Evolutionary conservation across 2,797 vertebrate genomes (phyloP).

Genomic region (Enteromius thamalakanensis): DNA sequence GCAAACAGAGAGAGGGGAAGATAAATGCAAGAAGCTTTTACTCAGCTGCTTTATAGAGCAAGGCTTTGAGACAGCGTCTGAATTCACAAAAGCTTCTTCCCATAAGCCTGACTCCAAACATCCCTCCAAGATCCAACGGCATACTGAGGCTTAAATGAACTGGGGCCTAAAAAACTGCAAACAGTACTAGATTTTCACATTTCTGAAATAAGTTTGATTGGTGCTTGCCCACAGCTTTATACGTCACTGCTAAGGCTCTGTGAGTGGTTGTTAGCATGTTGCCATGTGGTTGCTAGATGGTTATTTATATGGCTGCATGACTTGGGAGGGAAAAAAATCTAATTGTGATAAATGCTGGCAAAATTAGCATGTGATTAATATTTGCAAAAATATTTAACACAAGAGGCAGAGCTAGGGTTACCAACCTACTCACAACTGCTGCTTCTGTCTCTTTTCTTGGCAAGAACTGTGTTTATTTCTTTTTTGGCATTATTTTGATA

Average conservation of each 20-base stretch:
- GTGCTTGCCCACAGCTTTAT: background rate
- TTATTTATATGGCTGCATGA: background rate
- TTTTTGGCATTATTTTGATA: background rate
- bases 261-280: conserved; percentile 1
- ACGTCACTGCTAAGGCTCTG: background rate
- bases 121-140: background rate
- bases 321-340: background rate
- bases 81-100: conserved; percentile 12
- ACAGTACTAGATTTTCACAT: background rate
- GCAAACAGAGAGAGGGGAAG: conserved; percentile 20
- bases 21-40: conserved; percentile 33
- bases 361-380: background rate
- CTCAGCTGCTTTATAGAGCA: background rate
- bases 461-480: background rate
- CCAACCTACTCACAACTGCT: background rate
- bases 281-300: background rate
- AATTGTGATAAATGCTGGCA: background rate
- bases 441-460: background rate
- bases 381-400: background rate
- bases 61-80: conserved; percentile 10
- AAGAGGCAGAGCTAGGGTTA: background rate
- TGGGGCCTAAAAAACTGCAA: background rate
- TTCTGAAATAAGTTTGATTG: background rate
- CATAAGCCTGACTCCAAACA: background rate
- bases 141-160: conserved; percentile 21